Base-by-base conservation (phyloP, 2,797 vertebrate species). In the Tinamus major region DNA sequence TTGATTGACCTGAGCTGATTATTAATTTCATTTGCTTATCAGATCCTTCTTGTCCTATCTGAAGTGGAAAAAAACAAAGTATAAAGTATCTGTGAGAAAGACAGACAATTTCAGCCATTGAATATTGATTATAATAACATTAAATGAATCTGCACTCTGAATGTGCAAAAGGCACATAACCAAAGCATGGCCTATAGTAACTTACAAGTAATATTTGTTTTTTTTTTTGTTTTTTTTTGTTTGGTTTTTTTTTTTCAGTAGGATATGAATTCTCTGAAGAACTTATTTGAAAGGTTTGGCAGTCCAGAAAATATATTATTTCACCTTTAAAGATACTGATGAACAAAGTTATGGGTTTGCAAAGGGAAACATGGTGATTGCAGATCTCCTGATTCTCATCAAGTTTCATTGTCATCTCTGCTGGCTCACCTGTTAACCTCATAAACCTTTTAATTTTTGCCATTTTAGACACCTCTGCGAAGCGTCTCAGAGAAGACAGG, bases 261-360 rank as follows among this genome's bases (percentile, higher is more conserved):
- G 14, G 18, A 33, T 3, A 58, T 10, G 55, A 1, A 55, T 55
- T 41, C 29, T 72, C 31, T 41, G 16, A 72, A 55, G 13, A 69
- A 13, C 1, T 51, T 3, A 0, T 31, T 24, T 31, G 24, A 33
- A 61, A 53, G 17, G 3, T 31, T 4, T 24, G 6, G 3, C 1
- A 61, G 23, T 70, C 13, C 13, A 31, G 19, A 56, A 18, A 72
- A 87, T 74, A 39, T 6, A 11, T 10, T 74, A 35, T 6, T 13
- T 9, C 31, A 13, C 1, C 9, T 61, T 67, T 67, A n/a, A n/a
- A 10, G 16, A 26, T 7, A 15, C 1, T 41, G 31, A 67, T 4
- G 7, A 35, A 10, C 51, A 74, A 78, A 87, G 5, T 9, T 2
- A 31, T 4, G 16, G 6, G 0, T 2, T 61, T 15, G 2, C 4